phyloP scores from a whole-genome alignment of 2,797 vertebrate genomes.

The Zenarchopterus dispar region DNA sequence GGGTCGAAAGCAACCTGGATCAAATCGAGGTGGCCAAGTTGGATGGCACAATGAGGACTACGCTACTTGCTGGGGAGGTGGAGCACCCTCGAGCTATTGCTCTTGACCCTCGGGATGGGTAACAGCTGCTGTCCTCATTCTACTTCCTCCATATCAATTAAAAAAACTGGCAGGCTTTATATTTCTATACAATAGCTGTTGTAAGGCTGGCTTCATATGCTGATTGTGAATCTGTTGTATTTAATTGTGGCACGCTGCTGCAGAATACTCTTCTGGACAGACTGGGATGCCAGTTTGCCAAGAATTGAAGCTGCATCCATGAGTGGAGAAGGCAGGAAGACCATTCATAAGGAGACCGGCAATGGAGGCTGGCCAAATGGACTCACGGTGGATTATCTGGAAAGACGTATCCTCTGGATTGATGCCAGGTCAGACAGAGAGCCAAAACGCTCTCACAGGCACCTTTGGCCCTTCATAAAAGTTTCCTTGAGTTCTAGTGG shows the following conservation, averaged over 20 bases:
- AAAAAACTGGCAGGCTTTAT: neutral
- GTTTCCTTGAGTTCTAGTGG: neutral
- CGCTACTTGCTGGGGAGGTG: conserved; percentile 91
- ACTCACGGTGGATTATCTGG: conserved; percentile 95
- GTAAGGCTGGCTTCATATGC: neutral
- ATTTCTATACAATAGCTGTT: neutral
- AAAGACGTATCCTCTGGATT: conserved; percentile 95
- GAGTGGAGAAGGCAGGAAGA: conserved; percentile 93
- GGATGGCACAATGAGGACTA: conserved; percentile 92
- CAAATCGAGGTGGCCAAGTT: conserved; percentile 96
- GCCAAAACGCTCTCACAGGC: conserved; percentile 2
- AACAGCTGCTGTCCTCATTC: conserved; percentile 21
- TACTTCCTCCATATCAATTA: neutral
- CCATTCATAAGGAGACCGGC: conserved; percentile 96
- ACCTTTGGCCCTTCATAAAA: neutral
- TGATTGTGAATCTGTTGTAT: neutral
- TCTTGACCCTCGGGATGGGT: conserved; percentile 90
- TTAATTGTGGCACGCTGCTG: conserved; percentile 12
- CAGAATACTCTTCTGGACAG: conserved; percentile 98
- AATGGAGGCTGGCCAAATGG: conserved; percentile 97
- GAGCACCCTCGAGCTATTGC: conserved; percentile 95
- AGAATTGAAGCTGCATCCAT: conserved; percentile 96
- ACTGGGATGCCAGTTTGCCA: conserved; percentile 97
- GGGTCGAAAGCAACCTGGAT: conserved; percentile 97
- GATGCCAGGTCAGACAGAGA: conserved; percentile 88